Evolutionary conservation across 2,113 vertebrate species (phyloP).

Genomic region (Neolamprologus caudopunctatus): DNA sequence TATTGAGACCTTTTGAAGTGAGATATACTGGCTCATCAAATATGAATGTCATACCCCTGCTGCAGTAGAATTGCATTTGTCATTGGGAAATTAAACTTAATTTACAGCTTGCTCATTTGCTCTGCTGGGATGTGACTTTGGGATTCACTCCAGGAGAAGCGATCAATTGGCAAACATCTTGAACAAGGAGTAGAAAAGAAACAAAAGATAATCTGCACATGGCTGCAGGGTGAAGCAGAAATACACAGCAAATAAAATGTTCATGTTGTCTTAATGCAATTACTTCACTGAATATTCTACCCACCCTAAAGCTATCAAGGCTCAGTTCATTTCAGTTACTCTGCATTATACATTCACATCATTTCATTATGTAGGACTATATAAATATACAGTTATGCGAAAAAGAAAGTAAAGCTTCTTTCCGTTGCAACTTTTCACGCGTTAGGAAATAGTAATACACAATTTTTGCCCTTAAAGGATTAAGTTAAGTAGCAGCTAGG

Average conservation of each 20-base stretch:
- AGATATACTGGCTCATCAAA: constrained; percentile 45
- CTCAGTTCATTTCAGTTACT: constrained; percentile 19
- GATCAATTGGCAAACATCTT: constrained; percentile 22
- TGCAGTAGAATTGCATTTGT: constrained; percentile 42
- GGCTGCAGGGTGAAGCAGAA: constrained; percentile 11
- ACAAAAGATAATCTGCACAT: constrained; percentile 14
- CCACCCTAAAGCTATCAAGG: neutral
- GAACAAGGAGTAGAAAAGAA: neutral
- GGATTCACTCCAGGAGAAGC: constrained; percentile 20
- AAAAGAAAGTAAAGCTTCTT: neutral
- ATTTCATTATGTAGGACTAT: neutral
- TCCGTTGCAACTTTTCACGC: rapidly evolving
- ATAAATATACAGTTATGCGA: neutral
- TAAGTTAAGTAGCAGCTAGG: neutral
- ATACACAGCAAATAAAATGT: constrained; percentile 16
- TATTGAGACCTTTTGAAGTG: constrained; percentile 59
- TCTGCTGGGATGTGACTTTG: constrained; percentile 19
- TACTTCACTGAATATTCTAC: constrained; percentile 12
- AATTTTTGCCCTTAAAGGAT: neutral
- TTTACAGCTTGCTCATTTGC: constrained; percentile 23
- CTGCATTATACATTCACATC: neutral
- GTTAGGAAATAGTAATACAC: neutral
- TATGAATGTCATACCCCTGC: constrained; percentile 31
- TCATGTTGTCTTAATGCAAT: constrained; percentile 44
- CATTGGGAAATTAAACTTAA: constrained; percentile 45